These are phyloP conservation scores for Potorous gilbertii DNA, from an alignment of 2,797 vertebrate species.

Conservation along the genomic window DNA sequence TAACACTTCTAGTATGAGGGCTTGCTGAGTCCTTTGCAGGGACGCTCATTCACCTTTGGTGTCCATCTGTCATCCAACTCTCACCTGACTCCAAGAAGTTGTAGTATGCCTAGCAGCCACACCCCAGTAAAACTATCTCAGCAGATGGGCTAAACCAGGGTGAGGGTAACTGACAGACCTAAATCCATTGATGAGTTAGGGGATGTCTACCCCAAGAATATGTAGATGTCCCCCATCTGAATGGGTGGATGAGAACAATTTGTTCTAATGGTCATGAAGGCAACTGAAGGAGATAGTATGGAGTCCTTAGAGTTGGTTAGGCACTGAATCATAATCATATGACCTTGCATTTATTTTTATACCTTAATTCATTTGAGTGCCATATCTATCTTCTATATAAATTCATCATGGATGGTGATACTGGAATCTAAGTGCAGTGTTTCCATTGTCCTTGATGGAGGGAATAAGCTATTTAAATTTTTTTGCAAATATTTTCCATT, in stretches of 20 bases:
- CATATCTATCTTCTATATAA: background rate
- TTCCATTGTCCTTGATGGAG: background rate
- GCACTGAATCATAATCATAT: background rate
- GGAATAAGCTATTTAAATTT: background rate
- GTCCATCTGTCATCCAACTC: no score
- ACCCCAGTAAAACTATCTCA: background rate
- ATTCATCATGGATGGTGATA: background rate
- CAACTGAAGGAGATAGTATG: background rate
- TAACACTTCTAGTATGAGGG: no score
- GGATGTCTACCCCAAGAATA: no score
- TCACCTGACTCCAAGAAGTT: background rate
- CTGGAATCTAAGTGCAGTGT: background rate
- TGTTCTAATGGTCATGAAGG: background rate
- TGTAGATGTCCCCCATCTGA: background rate
- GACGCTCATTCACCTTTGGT: no score
- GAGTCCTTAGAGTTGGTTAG: background rate
- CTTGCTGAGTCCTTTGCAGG: no score
- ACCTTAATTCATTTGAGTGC: background rate
- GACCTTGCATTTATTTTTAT: background rate
- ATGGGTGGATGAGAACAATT: background rate
- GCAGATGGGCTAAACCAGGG: background rate
- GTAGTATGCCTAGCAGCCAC: background rate
- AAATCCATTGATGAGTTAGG: no score
- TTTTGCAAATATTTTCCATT: background rate
- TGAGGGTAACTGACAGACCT: no score